A percentile compares a stretch with the other conserved stretches of the same genome.
Conservation (phyloP, 30 jellyfish, hydroid and myxozoan genomes). For the Sanderia malayensis region DNA sequence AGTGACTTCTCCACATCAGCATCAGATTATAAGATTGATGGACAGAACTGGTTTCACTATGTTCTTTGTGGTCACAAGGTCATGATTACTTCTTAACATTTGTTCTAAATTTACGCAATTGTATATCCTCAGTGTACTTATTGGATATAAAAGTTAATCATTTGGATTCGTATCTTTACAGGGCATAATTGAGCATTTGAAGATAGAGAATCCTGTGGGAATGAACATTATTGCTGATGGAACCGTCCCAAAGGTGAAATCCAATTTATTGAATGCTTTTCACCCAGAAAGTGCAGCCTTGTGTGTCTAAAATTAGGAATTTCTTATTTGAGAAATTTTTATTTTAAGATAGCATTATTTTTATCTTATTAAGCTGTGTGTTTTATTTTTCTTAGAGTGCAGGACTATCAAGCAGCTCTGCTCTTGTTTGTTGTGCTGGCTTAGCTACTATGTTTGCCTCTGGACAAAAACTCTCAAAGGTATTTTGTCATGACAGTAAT, state of each 20-base stretch:
- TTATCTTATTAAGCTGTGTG: background rate
- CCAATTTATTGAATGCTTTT: too few relatives aligned
- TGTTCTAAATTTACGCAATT: too few relatives aligned
- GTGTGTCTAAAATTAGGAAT: too few relatives aligned
- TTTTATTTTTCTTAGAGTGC: constrained; percentile 73
- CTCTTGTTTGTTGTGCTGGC: constrained; percentile 92
- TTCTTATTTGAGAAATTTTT: too few relatives aligned
- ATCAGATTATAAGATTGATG: constrained; percentile 56
- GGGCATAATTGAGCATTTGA: constrained; percentile 65
- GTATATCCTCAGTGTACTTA: too few relatives aligned
- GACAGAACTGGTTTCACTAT: constrained; percentile 88
- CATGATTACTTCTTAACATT: too few relatives aligned
- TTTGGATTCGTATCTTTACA: constrained; percentile 11
- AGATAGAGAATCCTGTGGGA: constrained; percentile 63
- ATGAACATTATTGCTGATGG: constrained; percentile 90
- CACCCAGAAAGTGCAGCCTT: too few relatives aligned
- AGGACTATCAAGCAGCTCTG: constrained; percentile 96
- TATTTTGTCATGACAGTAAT: too few relatives aligned
- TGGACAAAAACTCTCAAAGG: constrained; percentile 58
- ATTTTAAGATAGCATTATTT: too few relatives aligned
- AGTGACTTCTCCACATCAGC: constrained; percentile 69
- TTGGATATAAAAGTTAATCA: too few relatives aligned
- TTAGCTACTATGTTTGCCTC: constrained; percentile 80
- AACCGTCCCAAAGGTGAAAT: constrained; percentile 79
- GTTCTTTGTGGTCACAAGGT: constrained; percentile 93